Evolutionary conservation across 1,140 invertebrate genomes (phyloP), one percentile per base, ranked within the genome.

Genomic region (Rhagoletis zephyria): DNA sequence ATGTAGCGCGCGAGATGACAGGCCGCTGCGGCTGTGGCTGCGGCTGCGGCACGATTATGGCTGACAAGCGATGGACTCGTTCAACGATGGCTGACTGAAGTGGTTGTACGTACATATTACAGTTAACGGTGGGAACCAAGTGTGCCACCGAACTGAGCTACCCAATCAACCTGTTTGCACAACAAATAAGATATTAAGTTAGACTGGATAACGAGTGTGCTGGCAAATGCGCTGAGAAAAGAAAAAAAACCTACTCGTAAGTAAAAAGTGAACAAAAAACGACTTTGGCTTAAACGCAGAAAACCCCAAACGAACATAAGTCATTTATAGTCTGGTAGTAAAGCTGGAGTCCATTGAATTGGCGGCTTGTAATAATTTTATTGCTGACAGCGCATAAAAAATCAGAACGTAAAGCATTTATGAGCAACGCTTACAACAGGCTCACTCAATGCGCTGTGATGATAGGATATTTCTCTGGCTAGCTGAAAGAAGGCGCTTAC

Each of bases 341-440:
- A 81, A 81, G 45, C 42, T n/a, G 74, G 56, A 56, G 74, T 81
- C 45, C 14, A 81, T 81, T 48, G 48, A 56, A 81, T 56, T 42
- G 48, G 48, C 74, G 74, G 16, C 48, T 14, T 81, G 74, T 81
- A 81, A 81, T 81, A 81, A 81, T 81, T 81, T 51, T 81, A 81
- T 81, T 81, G 48, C 74, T 81, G 48, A 81, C 74, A 81, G 74
- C 74, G 48, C 48, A 81, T 81, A 81, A 51, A 56, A 81, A 81
- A 81, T 81, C 74, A 81, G 74, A 81, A 81, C 74, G 74, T 48
- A 81, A 81, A 81, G 48, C 74, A 51, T 81, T 81, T 81, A 81
- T 14, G 74, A 81, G 74, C 48, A 45, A 81, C 48, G 48, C 74
- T 81, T 81, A 16, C 74, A 81, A 56, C 74, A 56, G 5, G 7